Percentiles rank a stretch among this genome's conserved stretches.
These are phyloP conservation scores for Dryococelus australis DNA, from an alignment of 2,888 invertebrate species.

Conservation along the genomic window DNA sequence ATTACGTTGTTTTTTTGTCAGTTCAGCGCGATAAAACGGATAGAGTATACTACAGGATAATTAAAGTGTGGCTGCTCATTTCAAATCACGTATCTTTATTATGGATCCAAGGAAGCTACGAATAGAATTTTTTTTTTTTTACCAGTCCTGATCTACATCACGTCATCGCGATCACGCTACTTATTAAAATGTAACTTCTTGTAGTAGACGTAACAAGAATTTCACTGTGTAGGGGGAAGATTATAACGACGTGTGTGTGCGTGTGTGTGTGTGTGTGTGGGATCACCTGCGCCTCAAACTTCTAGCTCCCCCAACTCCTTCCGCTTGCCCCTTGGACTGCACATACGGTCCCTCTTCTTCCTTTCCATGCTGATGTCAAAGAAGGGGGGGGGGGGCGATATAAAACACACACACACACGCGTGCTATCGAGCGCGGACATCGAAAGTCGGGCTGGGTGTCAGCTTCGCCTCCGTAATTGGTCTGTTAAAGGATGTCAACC, in stretches of 20 bases:
- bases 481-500: constrained; percentile 2
- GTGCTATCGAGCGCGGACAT: background rate
- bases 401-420: background rate
- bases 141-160: background rate
- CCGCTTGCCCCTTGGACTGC: background rate
- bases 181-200: constrained; percentile 3
- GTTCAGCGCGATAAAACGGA: background rate
- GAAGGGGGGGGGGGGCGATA: background rate
- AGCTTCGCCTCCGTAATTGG: constrained; percentile 4
- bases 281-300: background rate
- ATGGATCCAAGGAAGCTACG: background rate
- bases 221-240: background rate
- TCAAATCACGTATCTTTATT: background rate
- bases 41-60: background rate
- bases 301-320: background rate
- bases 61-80: background rate
- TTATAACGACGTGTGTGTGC: too few species aligned
- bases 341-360: too few species aligned
- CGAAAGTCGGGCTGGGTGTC: background rate
- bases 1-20: too few species aligned
- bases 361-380: background rate
- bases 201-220: background rate
- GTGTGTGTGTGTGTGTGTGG: too few species aligned
- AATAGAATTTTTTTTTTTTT: background rate
- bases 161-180: background rate